phyloP scores from a whole-genome alignment of 2,888 invertebrate species.

The Patella pellucida region DNA sequence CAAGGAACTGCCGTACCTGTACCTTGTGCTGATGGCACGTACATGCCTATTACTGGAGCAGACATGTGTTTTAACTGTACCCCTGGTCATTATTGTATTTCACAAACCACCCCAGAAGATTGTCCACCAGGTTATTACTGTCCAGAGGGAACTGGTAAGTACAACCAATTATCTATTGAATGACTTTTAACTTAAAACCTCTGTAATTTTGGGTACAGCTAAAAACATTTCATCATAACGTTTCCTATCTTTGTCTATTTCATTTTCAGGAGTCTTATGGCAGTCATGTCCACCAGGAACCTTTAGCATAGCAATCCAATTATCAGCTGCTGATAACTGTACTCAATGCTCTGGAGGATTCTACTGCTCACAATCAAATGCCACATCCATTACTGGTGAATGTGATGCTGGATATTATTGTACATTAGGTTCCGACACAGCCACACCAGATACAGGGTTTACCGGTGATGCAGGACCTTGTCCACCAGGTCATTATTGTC shows the following conservation, averaged over 20 bases:
- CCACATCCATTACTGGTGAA: slow-evolving; percentile 49
- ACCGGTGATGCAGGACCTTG: slow-evolving; percentile 64
- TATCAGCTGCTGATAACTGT: slow-evolving; percentile 58
- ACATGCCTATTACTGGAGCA: slow-evolving; percentile 57
- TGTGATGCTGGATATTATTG: slow-evolving; percentile 62
- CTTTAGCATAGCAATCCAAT: slow-evolving; percentile 51
- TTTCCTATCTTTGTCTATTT: too few relatives aligned
- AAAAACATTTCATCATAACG: too few relatives aligned
- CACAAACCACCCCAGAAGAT: slow-evolving; percentile 49
- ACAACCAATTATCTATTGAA: too few relatives aligned
- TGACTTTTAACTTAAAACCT: too few relatives aligned
- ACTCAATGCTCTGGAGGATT: slow-evolving; percentile 63
- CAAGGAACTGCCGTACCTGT: slow-evolving; percentile 55
- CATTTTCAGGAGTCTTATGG: slow-evolving; percentile 56
- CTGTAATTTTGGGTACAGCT: too few relatives aligned
- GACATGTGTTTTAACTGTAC: slow-evolving; percentile 60
- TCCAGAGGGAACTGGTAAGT: slow-evolving; percentile 48
- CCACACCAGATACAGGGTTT: slow-evolving; percentile 52
- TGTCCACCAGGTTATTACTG: slow-evolving; percentile 67
- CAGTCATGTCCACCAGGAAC: slow-evolving; percentile 65
- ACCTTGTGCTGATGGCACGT: slow-evolving; percentile 55
- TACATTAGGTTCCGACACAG: slow-evolving; percentile 55
- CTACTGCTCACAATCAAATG: slow-evolving; percentile 58
- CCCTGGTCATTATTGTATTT: slow-evolving; percentile 58
- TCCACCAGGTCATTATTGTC: slow-evolving; percentile 63